phyloP scores from a whole-genome alignment of 2,113 vertebrate species.

The Notechis scutatus region DNA sequence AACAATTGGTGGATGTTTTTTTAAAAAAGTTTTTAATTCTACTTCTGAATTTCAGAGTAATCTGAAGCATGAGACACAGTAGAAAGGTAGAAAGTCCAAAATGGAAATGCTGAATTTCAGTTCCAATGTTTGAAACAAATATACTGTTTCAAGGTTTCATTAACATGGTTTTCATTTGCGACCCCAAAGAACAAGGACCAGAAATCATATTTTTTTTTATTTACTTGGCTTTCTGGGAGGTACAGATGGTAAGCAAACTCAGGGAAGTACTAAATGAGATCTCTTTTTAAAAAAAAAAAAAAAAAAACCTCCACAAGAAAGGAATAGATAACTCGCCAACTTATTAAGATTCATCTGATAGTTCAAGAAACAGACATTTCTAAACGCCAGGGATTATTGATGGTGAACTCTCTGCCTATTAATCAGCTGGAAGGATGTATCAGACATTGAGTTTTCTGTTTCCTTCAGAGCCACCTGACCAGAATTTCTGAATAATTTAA shows the following conservation, averaged over 20 bases:
- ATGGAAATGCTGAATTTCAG: background rate
- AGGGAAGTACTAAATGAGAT: slow-evolving; percentile 50
- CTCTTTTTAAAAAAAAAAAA: slow-evolving; percentile 41
- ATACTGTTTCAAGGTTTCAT: background rate
- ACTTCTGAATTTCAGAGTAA: background rate
- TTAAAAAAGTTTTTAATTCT: background rate
- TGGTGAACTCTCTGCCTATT: slow-evolving; percentile 60
- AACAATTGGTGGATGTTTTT: background rate
- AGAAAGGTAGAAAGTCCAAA: slow-evolving; percentile 5
- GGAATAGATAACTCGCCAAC: slow-evolving; percentile 60
- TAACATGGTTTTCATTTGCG: background rate
- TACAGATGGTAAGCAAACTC: slow-evolving; percentile 44
- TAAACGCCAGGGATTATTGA: slow-evolving; percentile 51
- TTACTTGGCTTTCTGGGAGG: slow-evolving; percentile 13
- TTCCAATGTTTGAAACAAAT: background rate
- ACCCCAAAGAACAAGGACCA: background rate
- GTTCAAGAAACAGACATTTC: slow-evolving; percentile 49
- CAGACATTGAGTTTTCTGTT: slow-evolving; percentile 27
- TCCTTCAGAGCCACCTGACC: slow-evolving; percentile 49
- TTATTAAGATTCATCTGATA: slow-evolving; percentile 61
- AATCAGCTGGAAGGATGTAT: slow-evolving; percentile 50
- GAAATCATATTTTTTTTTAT: background rate
- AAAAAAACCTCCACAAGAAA: slow-evolving; percentile 57
- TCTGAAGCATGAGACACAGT: slow-evolving; percentile 4
- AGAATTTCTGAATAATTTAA: slow-evolving; percentile 61